Percentiles rank a stretch among this genome's conserved stretches.
These are phyloP conservation scores for Wasmannia auropunctata DNA, from an alignment of 1,140 invertebrate genomes.

Conservation along the genomic window DNA sequence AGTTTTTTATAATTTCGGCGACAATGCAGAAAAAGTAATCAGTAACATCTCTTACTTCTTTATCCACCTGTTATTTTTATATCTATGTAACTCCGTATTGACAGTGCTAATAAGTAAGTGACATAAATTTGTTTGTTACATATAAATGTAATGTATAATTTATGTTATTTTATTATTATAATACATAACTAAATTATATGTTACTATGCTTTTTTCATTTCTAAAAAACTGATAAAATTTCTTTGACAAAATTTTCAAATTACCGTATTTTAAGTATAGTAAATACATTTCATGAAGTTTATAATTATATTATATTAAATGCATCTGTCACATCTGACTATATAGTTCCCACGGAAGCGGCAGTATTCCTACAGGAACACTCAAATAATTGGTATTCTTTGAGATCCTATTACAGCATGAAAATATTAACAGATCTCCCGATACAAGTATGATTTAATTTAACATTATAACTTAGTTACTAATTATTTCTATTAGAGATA, in stretches of 20 bases:
- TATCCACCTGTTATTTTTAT: conserved; percentile 93
- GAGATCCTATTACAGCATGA: conserved; percentile 93
- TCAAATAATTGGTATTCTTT: conserved; percentile 96
- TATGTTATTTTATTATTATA: neutral
- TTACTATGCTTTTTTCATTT: neutral
- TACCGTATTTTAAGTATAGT: neutral
- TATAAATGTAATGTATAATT: conserved; percentile 1
- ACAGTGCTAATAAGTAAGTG: conserved; percentile 94
- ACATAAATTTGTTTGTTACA: neutral
- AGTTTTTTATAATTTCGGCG: conserved; percentile 93
- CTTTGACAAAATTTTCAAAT: neutral
- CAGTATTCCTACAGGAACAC: conserved; percentile 95
- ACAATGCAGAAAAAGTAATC: conserved; percentile 90
- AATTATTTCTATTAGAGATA: neutral
- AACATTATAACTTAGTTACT: neutral
- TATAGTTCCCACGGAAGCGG: conserved; percentile 92
- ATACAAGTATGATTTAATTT: conserved; percentile 88
- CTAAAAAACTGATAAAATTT: neutral
- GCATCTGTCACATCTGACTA: conserved; percentile 73
- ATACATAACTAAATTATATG: neutral
- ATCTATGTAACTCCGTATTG: conserved; percentile 95
- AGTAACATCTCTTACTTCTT: conserved; percentile 94
- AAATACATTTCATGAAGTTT: conserved; percentile 16
- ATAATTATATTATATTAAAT: neutral
- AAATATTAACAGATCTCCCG: conserved; percentile 94